A percentile compares a stretch with the other conserved stretches of the same genome.
Conservation (phyloP, 2,797 vertebrate species). For the Glossophaga mutica region DNA sequence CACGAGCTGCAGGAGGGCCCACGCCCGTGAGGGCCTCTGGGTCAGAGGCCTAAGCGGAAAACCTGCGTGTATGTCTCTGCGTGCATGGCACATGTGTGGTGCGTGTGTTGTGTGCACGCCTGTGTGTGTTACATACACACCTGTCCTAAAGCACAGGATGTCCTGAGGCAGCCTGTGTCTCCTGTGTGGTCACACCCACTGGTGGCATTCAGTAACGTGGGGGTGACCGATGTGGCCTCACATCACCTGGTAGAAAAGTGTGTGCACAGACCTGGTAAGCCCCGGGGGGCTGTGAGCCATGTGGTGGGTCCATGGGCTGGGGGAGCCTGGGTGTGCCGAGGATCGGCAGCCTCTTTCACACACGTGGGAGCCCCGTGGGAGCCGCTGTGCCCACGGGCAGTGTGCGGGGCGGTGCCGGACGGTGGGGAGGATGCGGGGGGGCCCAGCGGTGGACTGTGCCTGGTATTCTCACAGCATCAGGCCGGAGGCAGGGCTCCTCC, state of each 20-base stretch:
- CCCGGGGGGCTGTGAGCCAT: rapidly evolving
- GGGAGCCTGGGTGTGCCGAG: not conserved
- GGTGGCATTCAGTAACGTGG: not conserved
- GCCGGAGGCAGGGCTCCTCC: not conserved
- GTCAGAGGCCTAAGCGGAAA: not conserved
- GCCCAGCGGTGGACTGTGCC: rapidly evolving
- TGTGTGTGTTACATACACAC: not conserved
- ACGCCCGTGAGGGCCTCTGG: not conserved
- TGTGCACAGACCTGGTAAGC: too few relatives aligned
- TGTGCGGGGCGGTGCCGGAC: rapidly evolving
- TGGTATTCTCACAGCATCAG: rapidly evolving
- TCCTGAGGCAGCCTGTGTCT: not conserved
- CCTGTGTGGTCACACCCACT: rapidly evolving
- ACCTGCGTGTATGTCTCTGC: too few relatives aligned
- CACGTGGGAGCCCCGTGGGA: rapidly evolving
- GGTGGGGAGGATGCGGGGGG: not conserved
- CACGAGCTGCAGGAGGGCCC: too few relatives aligned
- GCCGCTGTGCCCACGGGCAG: rapidly evolving
- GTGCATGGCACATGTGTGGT: not conserved
- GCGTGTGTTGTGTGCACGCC: rapidly evolving
- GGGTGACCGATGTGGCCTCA: not conserved
- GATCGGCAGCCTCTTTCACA: not conserved
- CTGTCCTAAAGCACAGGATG: not conserved
- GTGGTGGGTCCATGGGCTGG: rapidly evolving
- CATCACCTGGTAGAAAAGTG: not conserved